Evolutionary conservation across 2,888 invertebrate species (phyloP).

Genomic region (Frankliniella intonsa): DNA sequence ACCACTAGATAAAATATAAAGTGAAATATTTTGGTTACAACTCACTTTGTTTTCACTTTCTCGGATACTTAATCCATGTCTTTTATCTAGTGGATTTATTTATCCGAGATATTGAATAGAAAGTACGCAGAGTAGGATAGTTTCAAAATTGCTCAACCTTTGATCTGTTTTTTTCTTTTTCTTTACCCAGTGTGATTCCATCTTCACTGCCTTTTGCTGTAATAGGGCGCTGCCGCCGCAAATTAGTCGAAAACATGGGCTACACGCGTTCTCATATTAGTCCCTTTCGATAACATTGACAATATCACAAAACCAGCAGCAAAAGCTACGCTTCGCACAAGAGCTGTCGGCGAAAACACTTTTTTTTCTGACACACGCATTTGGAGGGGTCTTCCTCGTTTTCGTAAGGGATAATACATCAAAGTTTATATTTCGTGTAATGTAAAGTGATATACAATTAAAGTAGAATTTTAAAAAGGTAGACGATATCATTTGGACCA

Average conservation of each 20-base stretch:
- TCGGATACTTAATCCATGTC: not conserved
- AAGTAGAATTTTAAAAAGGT: not conserved
- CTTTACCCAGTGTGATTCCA: not conserved
- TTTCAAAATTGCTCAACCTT: conserved; percentile 11
- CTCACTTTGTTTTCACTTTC: not conserved
- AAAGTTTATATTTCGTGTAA: no score
- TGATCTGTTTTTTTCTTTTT: not conserved
- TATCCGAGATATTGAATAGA: not conserved
- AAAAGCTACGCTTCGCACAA: not conserved
- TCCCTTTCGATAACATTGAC: not conserved
- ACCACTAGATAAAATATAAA: not conserved
- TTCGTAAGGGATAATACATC: not conserved
- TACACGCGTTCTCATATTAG: no score
- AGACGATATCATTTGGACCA: not conserved
- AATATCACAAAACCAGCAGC: not conserved
- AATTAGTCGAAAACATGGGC: no score
- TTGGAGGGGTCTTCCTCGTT: not conserved
- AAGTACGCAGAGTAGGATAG: not conserved
- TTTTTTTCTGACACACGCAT: not conserved
- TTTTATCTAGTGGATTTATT: not conserved
- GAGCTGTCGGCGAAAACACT: no score
- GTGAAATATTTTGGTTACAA: not conserved
- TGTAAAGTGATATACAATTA: not conserved
- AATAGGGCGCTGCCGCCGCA: not conserved
- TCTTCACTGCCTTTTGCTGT: not conserved